These are phyloP conservation scores for Myotis pilosus DNA, from an alignment of 2,797 vertebrate genomes.

Conservation along the genomic window DNA sequence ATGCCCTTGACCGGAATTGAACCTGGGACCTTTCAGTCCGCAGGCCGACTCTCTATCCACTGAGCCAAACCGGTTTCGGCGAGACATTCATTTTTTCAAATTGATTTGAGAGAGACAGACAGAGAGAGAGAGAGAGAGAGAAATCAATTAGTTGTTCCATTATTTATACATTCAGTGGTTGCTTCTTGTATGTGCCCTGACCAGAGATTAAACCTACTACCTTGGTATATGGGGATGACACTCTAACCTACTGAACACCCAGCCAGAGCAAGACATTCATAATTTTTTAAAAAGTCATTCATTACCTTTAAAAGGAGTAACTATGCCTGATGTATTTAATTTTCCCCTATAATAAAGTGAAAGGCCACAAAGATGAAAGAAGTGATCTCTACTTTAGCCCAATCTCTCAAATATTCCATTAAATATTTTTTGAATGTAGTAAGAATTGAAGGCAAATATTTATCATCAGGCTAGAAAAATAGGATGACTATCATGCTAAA, in stretches of 20 bases:
- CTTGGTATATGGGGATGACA: not conserved
- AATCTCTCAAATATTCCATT: not conserved
- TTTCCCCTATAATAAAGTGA: not conserved
- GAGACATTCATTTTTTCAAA: not conserved
- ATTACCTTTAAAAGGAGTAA: constrained; percentile 2
- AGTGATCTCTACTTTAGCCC: not conserved
- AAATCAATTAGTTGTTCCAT: not conserved
- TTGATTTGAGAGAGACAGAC: not conserved
- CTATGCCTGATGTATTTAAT: not conserved
- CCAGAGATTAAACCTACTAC: not conserved
- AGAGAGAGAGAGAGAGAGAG: not conserved
- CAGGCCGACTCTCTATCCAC: too few relatives aligned
- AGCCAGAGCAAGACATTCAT: not conserved
- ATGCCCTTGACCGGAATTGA: too few relatives aligned
- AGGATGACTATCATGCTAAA: not conserved
- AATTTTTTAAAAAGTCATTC: constrained; percentile 9
- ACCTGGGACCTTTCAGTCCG: too few relatives aligned
- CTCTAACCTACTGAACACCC: not conserved
- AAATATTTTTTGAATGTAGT: not conserved
- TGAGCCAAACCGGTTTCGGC: too few relatives aligned
- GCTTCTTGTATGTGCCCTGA: not conserved
- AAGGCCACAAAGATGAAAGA: not conserved
- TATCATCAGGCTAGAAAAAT: constrained; percentile 21
- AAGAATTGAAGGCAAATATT: constrained; percentile 22
- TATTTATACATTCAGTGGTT: not conserved